Base-by-base conservation (phyloP, 2,888 invertebrate species). In the Micoletzkya japonica region DNA sequence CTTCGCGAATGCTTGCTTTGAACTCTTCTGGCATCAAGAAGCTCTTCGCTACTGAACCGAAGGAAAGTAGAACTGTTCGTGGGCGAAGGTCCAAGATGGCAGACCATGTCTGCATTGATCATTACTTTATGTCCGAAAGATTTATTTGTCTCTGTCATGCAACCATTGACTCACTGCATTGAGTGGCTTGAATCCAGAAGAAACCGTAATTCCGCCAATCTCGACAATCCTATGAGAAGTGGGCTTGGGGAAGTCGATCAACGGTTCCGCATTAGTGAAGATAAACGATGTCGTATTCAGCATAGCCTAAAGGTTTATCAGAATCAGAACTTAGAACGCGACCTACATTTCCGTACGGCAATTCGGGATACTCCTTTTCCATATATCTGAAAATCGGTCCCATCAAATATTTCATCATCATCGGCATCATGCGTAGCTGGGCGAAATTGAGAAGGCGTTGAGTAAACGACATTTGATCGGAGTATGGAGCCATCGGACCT, bases 1-100 rank as follows among this genome's bases (percentile, higher is more conserved):
- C 73, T 32, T 60, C 58, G 17, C 73, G 34, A 20, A 78, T 70
- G 1, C 72, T 68, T 3, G 10, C 52, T 56, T 76, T 78, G 60
- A 71, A 70, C 10, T 64, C 2, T n/a, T 63, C 63, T 14, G 63
- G 63, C 63, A 63, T 63, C 30, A 37, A 28, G 10, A 49, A 37
- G n/a, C 37, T 37, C 24, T 63, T 37, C 14, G 63, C 63, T 6
- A 63, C 32, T 24, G 49, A 49, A 3, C 63, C 30, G 34, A 63
- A 63, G 0, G 63, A 63, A n/a, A 63, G 36, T 24, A 63, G 63
- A 30, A 50, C 63, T 1, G 63, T 63, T 10, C 34, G 63, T 24
- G 7, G 32, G 24, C 63, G 63, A 32, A 63, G 50, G 28, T 30
- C 1, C 32, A 63, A 3, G 1, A 63, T 49, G 32, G 30, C 26